phyloP scores from a whole-genome alignment of 1,140 invertebrate species.

The Zophobas atratus region DNA sequence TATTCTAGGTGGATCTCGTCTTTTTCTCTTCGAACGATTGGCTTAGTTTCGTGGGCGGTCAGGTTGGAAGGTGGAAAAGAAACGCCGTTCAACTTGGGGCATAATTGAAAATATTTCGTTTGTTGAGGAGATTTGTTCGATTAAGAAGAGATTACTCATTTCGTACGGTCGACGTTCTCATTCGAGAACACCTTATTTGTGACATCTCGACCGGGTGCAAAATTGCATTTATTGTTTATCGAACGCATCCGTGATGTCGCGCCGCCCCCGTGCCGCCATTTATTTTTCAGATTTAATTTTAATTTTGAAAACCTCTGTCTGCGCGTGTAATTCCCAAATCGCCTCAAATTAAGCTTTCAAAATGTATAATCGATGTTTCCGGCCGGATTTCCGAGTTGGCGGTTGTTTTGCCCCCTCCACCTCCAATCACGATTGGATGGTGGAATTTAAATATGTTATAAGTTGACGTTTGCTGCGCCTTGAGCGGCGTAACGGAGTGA shows the following conservation, averaged over 20 bases:
- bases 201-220: too few relatives aligned
- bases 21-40: conserved; percentile 23
- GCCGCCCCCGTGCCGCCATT: neutral
- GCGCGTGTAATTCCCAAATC: conserved; percentile 27
- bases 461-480: conserved; percentile 34
- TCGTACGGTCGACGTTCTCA: too few relatives aligned
- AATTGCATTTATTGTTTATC: too few relatives aligned
- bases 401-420: neutral
- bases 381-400: neutral
- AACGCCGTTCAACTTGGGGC: too few relatives aligned
- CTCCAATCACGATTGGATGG: neutral
- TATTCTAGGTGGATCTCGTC: conserved; percentile 21
- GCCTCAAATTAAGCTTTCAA: conserved; percentile 15
- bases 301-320: conserved; percentile 23
- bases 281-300: conserved; percentile 36
- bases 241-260: too few relatives aligned
- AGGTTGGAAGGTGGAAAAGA: too few relatives aligned
- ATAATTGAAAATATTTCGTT: too few relatives aligned
- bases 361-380: conserved; percentile 5
- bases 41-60: conserved; percentile 18
- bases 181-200: too few relatives aligned
- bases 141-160: too few relatives aligned
- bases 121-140: too few relatives aligned
- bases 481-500: conserved; percentile 45
- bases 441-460: conserved; percentile 28